phyloP scores from a whole-genome alignment of 2,888 invertebrate genomes.

The Metacarcinus magister region DNA sequence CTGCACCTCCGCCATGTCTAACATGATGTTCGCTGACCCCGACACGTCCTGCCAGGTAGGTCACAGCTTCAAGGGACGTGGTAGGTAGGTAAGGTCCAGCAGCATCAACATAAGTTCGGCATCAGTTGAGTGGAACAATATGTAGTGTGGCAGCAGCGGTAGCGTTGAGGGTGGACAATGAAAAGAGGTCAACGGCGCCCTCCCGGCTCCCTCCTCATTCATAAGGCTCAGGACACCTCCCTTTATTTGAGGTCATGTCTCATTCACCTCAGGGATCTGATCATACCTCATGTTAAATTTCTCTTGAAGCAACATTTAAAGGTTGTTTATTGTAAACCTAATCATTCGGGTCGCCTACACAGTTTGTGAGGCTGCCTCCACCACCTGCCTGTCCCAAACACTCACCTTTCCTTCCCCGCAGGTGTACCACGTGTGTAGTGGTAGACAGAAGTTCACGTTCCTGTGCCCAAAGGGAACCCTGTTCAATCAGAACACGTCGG shows the following conservation, averaged over 20 bases:
- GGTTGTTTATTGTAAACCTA: not conserved
- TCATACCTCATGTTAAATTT: not conserved
- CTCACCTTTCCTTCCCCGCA: not conserved
- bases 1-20: slow-evolving; percentile 58
- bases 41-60: slow-evolving; percentile 75
- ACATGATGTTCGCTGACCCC: slow-evolving; percentile 72
- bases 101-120: not conserved
- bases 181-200: no score
- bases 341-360: not conserved
- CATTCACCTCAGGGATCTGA: not conserved
- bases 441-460: slow-evolving; percentile 76
- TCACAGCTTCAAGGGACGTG: not conserved
- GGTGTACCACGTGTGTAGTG: slow-evolving; percentile 81
- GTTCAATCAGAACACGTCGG: slow-evolving; percentile 80
- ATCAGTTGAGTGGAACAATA: not conserved
- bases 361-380: not conserved
- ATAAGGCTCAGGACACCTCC: not conserved
- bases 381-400: not conserved
- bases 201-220: not conserved
- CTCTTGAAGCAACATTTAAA: not conserved
- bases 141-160: not conserved
- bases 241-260: not conserved
- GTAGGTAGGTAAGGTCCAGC: not conserved
- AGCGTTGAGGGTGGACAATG: not conserved
- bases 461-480: slow-evolving; percentile 80